These are phyloP conservation scores for Anhinga rufa DNA, from an alignment of 2,113 vertebrate species.

Conservation along the genomic window DNA sequence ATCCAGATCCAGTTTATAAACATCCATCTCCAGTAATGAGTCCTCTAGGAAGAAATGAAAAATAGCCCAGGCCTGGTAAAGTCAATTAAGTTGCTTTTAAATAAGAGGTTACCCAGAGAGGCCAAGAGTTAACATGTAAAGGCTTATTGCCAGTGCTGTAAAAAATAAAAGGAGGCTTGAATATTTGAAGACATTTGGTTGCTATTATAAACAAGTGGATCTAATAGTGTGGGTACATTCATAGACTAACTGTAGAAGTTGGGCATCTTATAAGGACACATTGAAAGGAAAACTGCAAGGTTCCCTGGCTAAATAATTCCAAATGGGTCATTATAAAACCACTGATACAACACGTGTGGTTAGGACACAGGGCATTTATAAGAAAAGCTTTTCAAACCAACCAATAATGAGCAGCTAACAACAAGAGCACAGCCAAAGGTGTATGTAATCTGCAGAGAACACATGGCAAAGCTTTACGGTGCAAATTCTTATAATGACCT, in stretches of 20 bases:
- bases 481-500: conserved; percentile 30
- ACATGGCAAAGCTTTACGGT: conserved; percentile 46
- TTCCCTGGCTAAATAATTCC: conserved; percentile 67
- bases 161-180: conserved; percentile 54
- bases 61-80: conserved; percentile 52
- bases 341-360: conserved; percentile 31
- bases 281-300: conserved; percentile 43
- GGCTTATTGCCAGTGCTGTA: conserved; percentile 19
- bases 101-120: conserved; percentile 54
- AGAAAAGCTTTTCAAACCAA: conserved; percentile 20
- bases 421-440: conserved; percentile 48
- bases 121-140: conserved; percentile 53
- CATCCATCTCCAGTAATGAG: conserved; percentile 37
- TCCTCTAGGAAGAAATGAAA: conserved; percentile 52
- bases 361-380: conserved; percentile 4
- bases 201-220: conserved; percentile 68
- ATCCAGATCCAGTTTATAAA: conserved; percentile 49
- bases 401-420: conserved; percentile 59
- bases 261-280: conserved; percentile 55
- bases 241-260: conserved; percentile 47
- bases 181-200: conserved; percentile 71
- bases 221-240: conserved; percentile 53
- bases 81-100: conserved; percentile 63
- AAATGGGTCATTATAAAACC: conserved; percentile 66
- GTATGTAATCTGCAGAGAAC: conserved; percentile 35